Evolutionary conservation across 2,888 invertebrate genomes (phyloP).

Genomic region (Apodemia mormo): DNA sequence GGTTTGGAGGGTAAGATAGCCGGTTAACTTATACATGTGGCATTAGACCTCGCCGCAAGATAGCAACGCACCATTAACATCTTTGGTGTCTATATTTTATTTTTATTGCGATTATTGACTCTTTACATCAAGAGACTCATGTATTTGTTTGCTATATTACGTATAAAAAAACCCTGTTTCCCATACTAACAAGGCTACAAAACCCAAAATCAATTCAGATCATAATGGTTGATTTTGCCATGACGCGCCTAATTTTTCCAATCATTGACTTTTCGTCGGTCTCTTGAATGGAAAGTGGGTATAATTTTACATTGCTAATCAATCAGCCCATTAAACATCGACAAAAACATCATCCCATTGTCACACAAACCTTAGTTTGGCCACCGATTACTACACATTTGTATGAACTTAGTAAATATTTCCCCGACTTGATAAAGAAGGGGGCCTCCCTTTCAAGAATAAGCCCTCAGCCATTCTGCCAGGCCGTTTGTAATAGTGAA

Average conservation of each 20-base stretch:
- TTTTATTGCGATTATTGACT: too few species aligned
- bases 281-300: constrained; percentile 1
- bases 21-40: too few species aligned
- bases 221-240: not conserved
- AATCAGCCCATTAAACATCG: constrained; percentile 43
- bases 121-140: too few species aligned
- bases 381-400: constrained; percentile 28
- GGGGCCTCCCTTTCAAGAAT: too few species aligned
- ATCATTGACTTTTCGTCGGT: not conserved
- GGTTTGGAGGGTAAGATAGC: too few species aligned
- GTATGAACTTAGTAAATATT: not conserved
- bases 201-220: not conserved
- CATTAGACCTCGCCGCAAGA: too few species aligned
- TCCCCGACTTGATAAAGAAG: too few species aligned
- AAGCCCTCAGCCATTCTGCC: too few species aligned
- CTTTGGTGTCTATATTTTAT: too few species aligned
- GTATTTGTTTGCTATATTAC: too few species aligned
- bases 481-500: too few species aligned
- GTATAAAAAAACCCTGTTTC: not conserved
- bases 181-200: not conserved
- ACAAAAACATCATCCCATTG: constrained; percentile 41
- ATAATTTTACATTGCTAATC: constrained; percentile 32
- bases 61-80: too few species aligned
- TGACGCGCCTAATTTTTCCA: constrained; percentile 4
- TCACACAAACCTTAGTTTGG: constrained; percentile 43